These are phyloP conservation scores for Micromys minutus DNA, from an alignment of 2,113 vertebrate genomes.

Conservation along the genomic window DNA sequence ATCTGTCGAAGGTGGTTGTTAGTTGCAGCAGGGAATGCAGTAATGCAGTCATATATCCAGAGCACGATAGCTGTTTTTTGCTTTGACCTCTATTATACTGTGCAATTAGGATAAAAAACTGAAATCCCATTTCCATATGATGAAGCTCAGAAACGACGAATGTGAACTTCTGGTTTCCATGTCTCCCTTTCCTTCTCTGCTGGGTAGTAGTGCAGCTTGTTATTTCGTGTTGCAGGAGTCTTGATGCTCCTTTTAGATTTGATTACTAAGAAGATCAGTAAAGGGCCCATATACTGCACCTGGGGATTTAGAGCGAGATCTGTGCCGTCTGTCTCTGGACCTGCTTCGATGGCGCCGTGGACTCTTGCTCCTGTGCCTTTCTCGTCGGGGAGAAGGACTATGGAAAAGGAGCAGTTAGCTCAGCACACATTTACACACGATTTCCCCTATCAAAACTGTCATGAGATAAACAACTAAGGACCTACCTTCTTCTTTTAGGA, in stretches of 20 bases:
- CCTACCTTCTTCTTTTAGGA: conserved; percentile 96
- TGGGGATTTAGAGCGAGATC: conserved; percentile 96
- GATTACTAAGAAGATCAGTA: conserved; percentile 36
- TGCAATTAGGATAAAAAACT: conserved; percentile 21
- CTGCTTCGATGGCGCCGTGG: conserved; percentile 95
- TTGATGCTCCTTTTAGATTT: conserved; percentile 11
- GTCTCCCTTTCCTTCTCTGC: neutral
- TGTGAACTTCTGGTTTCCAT: conserved; percentile 13
- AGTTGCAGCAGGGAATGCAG: neutral
- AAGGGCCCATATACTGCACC: conserved; percentile 82
- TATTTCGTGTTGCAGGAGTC: neutral
- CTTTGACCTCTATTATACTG: neutral
- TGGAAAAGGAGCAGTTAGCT: conserved; percentile 39
- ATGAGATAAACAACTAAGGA: neutral
- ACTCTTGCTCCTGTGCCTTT: conserved; percentile 98
- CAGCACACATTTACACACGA: neutral
- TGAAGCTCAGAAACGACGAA: neutral
- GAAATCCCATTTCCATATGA: neutral
- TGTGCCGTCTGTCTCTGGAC: conserved; percentile 95
- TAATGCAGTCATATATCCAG: neutral
- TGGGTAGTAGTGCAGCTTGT: too few relatives aligned
- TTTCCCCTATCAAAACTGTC: neutral
- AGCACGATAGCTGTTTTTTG: neutral
- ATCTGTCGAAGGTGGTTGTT: neutral
- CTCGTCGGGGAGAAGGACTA: conserved; percentile 94